Base-by-base conservation (phyloP, 1,140 invertebrate genomes). In the Dreissena rostriformis region DNA sequence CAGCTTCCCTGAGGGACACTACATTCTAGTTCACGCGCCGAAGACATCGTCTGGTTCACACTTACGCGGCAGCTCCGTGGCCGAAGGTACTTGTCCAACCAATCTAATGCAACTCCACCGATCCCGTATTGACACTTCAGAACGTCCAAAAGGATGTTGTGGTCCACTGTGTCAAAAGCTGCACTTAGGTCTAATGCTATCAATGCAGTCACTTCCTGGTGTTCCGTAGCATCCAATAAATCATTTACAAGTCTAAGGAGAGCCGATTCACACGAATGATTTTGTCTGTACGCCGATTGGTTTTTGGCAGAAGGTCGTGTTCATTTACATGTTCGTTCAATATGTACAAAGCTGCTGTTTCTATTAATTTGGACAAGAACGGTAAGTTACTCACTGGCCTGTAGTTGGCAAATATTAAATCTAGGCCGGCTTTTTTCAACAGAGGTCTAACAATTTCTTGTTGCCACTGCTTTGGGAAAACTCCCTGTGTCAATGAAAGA, bases 1-100 rank as follows among this genome's bases (percentile, higher is more conserved):
- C 79, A 86, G 24, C 78, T 82, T 24, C 84, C 65, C 28, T 86
- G 84, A 17, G 61, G 74, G 49, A 84, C 82, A 72, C 74, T 72
- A 52, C 65, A 84, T 10, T 29, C 19, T 19, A 79, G 76, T 14
- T 71, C 53, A 17, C 61, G 55, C n/a, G 15, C 2, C 17, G 73
- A 72, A 49, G 84, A 86, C 11, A 55, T 7, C 4, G 6, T 61
- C 29, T 61, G 51, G 24, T 77, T 72, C 10, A 86, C 67, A 51
- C 67, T 55, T 17, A 86, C 78, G 10, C 67, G 51, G 65, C 78
- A 86, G 51, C 84, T 71, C 12, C 78, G 51, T 15, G 78, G 79
- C 70, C 84, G 65, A 12, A 80, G 52, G 49, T 81, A 76, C 24
- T 28, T 75, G 28, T 85, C 71, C 8, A 84, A n/a, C 75, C 82